These are phyloP conservation scores for Meandrusa payeni DNA, from an alignment of 2,888 invertebrate genomes.

Conservation along the genomic window DNA sequence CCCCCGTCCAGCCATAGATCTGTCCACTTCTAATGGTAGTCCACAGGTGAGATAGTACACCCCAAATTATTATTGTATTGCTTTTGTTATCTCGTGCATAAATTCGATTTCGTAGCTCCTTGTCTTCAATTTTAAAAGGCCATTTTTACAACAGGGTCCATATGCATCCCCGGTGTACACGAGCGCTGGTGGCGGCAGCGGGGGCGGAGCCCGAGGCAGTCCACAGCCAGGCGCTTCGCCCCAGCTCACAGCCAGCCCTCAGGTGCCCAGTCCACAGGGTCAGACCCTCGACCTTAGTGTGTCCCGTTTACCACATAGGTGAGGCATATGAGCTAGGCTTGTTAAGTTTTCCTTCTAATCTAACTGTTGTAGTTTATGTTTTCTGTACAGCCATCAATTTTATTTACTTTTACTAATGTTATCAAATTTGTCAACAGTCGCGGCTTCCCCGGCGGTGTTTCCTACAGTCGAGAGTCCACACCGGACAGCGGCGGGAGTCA, in stretches of 20 bases:
- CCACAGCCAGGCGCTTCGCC: conserved; percentile 93
- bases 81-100: conserved; percentile 4
- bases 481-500: conserved; percentile 94
- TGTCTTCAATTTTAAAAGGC: conserved; percentile 38
- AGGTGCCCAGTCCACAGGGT: conserved; percentile 95
- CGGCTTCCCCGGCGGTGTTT: conserved; percentile 83
- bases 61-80: conserved; percentile 9
- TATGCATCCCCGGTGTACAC: conserved; percentile 89
- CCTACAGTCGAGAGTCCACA: conserved; percentile 93
- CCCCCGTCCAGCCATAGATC: conserved; percentile 91
- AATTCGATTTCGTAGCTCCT: conserved; percentile 16
- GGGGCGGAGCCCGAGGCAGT: conserved; percentile 87
- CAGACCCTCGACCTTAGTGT: conserved; percentile 95
- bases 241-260: conserved; percentile 89
- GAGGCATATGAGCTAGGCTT: conserved; percentile 49
- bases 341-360: conserved; percentile 10
- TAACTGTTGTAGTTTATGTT: conserved; percentile 12
- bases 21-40: conserved; percentile 93
- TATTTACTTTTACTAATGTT: conserved; percentile 1
- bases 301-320: conserved; percentile 93
- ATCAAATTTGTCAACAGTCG: conserved; percentile 62
- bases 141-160: conserved; percentile 82
- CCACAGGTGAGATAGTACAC: conserved; percentile 85
- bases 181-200: conserved; percentile 86
- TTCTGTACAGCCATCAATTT: neutral